These are phyloP conservation scores for Scaptomyza graminum DNA, from an alignment of 1,140 invertebrate species.

Conservation along the genomic window DNA sequence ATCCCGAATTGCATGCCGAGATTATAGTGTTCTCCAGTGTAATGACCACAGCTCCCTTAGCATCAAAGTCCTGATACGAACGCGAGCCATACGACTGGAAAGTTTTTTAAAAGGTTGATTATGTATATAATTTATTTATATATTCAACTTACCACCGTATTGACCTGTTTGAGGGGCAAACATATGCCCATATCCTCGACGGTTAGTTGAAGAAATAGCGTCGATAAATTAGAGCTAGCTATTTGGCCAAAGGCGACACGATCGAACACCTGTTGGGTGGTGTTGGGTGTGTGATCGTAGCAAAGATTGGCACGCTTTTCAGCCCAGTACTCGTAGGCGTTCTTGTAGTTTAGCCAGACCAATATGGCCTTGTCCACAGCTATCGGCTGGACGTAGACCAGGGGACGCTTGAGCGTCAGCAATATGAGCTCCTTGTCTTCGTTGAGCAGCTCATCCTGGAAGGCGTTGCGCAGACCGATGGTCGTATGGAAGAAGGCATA, in stretches of 20 bases:
- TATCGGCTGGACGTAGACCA: constrained; percentile 97
- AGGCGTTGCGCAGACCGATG: constrained; percentile 92
- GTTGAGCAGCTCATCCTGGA: constrained; percentile 95
- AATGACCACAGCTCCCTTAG: constrained; percentile 95
- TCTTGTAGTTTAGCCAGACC: constrained; percentile 99
- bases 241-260: constrained; percentile 91
- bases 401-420: constrained; percentile 94
- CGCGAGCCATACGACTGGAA: constrained; percentile 87
- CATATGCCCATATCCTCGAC: constrained; percentile 99
- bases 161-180: constrained; percentile 93
- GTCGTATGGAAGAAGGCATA: constrained; percentile 98
- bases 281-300: constrained; percentile 91
- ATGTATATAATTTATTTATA: too few relatives aligned
- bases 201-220: constrained; percentile 96
- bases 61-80: constrained; percentile 90
- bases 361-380: constrained; percentile 98
- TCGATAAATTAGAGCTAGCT: constrained; percentile 91
- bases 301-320: constrained; percentile 95
- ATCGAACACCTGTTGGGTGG: constrained; percentile 86
- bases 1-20: constrained; percentile 93
- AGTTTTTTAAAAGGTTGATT: not conserved
- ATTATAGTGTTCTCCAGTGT: constrained; percentile 97
- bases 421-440: constrained; percentile 97
- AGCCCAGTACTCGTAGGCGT: constrained; percentile 99
- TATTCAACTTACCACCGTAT: constrained; percentile 79